Evolutionary conservation across 2,113 vertebrate genomes (phyloP), one percentile per base, ranked within the genome.

Genomic region (Collichthys lucidus): DNA sequence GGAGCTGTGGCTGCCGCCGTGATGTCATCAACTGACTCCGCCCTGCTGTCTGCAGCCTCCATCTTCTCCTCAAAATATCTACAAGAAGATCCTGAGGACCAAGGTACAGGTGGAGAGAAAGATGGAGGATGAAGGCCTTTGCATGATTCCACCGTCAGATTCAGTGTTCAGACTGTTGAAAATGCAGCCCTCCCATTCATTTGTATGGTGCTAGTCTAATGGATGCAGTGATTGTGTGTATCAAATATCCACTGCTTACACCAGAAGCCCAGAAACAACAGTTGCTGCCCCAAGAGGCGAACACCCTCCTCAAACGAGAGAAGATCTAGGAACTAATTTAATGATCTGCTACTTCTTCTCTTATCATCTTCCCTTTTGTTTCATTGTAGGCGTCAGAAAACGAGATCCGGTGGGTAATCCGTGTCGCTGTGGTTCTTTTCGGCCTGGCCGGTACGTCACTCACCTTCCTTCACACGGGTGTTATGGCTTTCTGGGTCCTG

Each of bases 401-500:
- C 2, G 95, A 95, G 70, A 86, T 95, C 29, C 1, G 93, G 16
- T 95, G 93, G 91, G 89, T 91, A 71, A 94, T 95, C 89, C 93
- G 93, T 35, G 55, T 31, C 0, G 77, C 95, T 20, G 92, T 94
- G 90, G 3, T 96, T 26, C 1, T 90, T 8, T 92, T 93, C 66
- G 96, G 95, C 29, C 78, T 92, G 0, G 77, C 74, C 1, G 94
- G 94, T 12, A 89, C 89, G 0, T 50, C 52, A 12, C 75, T 96
- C 84, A 92, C 94, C 24, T 93, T 95, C 74, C 79, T 89, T 20
- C 92, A 94, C 66, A 79, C 73, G 17, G 95, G 94, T 5, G 35
- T 95, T 55, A 93, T 93, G 0, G 87, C 93, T 14, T 89, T 96
- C 49, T 96, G 95, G 95, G 88, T 96, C 65, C 85, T 96, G 74